A percentile compares a stretch with the other conserved stretches of the same genome.
phyloP scores from a whole-genome alignment of 2,797 vertebrate species.

The Mus minutoides region DNA sequence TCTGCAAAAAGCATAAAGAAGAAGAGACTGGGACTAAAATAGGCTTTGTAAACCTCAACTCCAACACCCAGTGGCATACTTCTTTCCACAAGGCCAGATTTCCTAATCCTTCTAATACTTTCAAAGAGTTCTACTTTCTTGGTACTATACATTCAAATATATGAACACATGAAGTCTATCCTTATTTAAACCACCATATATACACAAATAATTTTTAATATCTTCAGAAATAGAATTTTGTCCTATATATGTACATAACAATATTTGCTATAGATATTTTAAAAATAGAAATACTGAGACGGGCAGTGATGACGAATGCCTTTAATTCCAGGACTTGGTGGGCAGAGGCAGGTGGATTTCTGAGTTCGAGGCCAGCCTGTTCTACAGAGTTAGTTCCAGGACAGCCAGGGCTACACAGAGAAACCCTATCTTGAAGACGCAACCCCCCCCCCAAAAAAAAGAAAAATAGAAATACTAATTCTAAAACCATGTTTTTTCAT shows the following conservation, averaged over 20 bases:
- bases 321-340: no score
- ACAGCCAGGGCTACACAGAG: no score
- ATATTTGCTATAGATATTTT: neutral
- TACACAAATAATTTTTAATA: neutral
- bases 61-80: neutral
- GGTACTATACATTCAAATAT: neutral
- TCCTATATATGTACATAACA: neutral
- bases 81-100: neutral
- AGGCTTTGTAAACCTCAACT: neutral
- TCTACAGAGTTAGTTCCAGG: no score
- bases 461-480: neutral
- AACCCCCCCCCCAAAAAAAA: no score
- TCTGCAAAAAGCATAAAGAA: neutral
- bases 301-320: no score
- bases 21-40: neutral
- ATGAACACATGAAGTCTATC: neutral
- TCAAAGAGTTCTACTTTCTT: neutral
- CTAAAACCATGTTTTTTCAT: neutral
- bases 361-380: no score
- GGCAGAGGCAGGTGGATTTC: no score
- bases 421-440: no score
- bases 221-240: neutral
- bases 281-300: neutral
- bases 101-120: neutral
- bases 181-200: neutral